Base-by-base conservation (phyloP, 1,140 invertebrate genomes). In the Microplitis mediator region DNA sequence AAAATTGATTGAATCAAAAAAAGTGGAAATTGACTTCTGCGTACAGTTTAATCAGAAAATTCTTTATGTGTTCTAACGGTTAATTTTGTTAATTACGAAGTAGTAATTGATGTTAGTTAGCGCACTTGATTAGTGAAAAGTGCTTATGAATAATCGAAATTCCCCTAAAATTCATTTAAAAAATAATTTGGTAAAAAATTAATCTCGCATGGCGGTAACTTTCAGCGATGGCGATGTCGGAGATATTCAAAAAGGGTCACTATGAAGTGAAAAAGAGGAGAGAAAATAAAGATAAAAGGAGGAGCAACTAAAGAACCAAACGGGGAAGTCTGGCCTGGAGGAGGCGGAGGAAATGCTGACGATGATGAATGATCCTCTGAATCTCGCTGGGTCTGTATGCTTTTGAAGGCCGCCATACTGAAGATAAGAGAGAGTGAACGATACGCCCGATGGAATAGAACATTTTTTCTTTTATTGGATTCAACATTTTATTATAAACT, bases 321-420 rank as follows among this genome's bases (percentile, higher is more conserved):
- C 68, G 63, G 71, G 73, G 23, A 65, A 73, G 70, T 69, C 61
- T 67, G 62, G 72, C 61, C 56, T n/a, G 76, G 71, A 75, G 72
- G 74, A 73, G 73, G 74, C 74, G 77, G 79, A 81, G 79, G 78
- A 74, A 84, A 73, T 74, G 76, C 68, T 83, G 83, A 84, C 81
- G 82, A 85, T 85, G 84, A 85, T 83, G 80, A 76, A 85, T 85
- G 79, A 78, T 78, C 80, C 79, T 80, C 74, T 77, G 81, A 84
- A 84, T 81, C 79, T 75, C 77, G 70, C 65, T 54, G 76, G 75
- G 79, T 77, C 71, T 78, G 72, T 78, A 80, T 78, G 81, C 81
- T 83, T 81, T 80, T 80, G 75, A 72, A 73, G 74, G 69, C 77
- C 74, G 76, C 75, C 77, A 75, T 77, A 61, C 61, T 72, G 39